Percentiles rank a stretch among this genome's conserved stretches.
These are phyloP conservation scores for Lobophora halterata DNA, from an alignment of 2,888 invertebrate genomes.

Conservation along the genomic window DNA sequence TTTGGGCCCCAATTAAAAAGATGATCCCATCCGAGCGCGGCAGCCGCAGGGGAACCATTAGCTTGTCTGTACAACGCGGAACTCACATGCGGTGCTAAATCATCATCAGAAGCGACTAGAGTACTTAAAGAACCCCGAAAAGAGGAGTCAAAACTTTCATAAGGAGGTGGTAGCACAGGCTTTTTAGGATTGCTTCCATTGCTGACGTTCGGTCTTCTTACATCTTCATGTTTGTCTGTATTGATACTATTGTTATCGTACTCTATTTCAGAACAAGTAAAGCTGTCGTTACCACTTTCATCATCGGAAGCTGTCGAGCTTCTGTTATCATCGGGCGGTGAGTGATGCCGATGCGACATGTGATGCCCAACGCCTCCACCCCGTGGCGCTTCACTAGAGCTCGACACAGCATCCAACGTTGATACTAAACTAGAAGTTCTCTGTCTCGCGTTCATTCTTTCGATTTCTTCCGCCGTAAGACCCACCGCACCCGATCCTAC, in stretches of 20 bases:
- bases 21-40: constrained; percentile 95
- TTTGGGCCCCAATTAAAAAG: constrained; percentile 97
- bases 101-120: constrained; percentile 95
- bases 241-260: constrained; percentile 94
- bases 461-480: constrained; percentile 95
- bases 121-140: constrained; percentile 96
- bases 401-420: constrained; percentile 96
- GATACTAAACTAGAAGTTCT: constrained; percentile 95
- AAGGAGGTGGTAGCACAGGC: constrained; percentile 88
- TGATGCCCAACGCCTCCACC: constrained; percentile 85
- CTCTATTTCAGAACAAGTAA: constrained; percentile 98
- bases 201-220: constrained; percentile 79
- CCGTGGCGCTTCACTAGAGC: constrained; percentile 90
- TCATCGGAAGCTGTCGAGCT: constrained; percentile 91
- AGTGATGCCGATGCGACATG: constrained; percentile 86
- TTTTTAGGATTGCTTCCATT: constrained; percentile 80
- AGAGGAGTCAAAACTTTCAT: constrained; percentile 96
- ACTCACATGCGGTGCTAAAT: constrained; percentile 89
- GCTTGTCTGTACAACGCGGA: constrained; percentile 89
- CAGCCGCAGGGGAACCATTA: constrained; percentile 88
- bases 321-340: constrained; percentile 86
- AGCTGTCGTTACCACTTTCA: constrained; percentile 97
- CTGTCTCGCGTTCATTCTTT: constrained; percentile 92
- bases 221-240: constrained; percentile 87
- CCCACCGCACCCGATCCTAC: constrained; percentile 88